These are phyloP conservation scores for Dicyrtoma fusca DNA, from an alignment of 2,888 invertebrate genomes.

Conservation along the genomic window DNA sequence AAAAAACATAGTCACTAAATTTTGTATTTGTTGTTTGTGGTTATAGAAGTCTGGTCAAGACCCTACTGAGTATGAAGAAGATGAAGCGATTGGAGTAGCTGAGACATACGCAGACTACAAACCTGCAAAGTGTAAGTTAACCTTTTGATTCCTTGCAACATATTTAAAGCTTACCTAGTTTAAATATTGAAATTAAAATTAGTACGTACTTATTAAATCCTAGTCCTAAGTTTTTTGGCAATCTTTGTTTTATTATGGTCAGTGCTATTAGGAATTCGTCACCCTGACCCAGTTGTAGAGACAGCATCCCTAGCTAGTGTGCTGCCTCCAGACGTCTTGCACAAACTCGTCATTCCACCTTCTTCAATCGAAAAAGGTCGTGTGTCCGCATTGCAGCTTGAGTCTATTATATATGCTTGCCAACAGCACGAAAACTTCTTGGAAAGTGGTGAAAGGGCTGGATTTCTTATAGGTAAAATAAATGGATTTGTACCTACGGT, in stretches of 20 bases:
- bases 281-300: slow-evolving; percentile 99
- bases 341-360: slow-evolving; percentile 79
- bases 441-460: slow-evolving; percentile 86
- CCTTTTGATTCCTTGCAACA: neutral
- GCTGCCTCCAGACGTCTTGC: slow-evolving; percentile 91
- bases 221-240: neutral
- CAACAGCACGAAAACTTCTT: slow-evolving; percentile 93
- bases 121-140: slow-evolving; percentile 82
- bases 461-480: slow-evolving; percentile 82
- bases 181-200: neutral
- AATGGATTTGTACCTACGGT: too few species aligned
- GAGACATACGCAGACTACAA: slow-evolving; percentile 99
- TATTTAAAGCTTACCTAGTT: neutral
- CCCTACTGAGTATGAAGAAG: slow-evolving; percentile 74
- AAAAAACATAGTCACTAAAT: too few species aligned
- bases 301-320: slow-evolving; percentile 96
- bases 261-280: slow-evolving; percentile 92
- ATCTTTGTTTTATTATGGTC: slow-evolving; percentile 40
- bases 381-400: slow-evolving; percentile 93
- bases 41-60: too few species aligned
- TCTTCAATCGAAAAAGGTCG: slow-evolving; percentile 81
- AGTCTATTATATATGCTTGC: slow-evolving; percentile 95
- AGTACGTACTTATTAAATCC: neutral
- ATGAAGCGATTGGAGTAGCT: slow-evolving; percentile 95
- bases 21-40: too few species aligned